These are phyloP conservation scores for Tenthredo notha DNA, from an alignment of 2,888 invertebrate species.

Conservation along the genomic window DNA sequence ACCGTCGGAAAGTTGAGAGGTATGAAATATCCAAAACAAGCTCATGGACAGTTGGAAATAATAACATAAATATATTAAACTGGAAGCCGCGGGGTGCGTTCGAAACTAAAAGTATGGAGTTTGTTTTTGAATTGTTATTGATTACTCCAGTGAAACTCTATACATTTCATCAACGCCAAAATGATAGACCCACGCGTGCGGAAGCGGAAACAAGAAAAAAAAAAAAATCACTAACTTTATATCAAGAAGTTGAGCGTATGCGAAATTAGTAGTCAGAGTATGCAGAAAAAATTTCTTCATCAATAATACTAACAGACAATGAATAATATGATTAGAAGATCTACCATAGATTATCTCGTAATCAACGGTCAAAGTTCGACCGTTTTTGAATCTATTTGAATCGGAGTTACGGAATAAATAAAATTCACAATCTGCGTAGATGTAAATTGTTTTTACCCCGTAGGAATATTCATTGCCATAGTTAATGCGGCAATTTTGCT, in stretches of 20 bases:
- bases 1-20: neutral
- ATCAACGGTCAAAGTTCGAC: neutral
- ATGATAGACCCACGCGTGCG: neutral
- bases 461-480: neutral
- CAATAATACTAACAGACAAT: neutral
- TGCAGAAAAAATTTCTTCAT: neutral
- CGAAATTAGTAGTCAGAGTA: too few relatives aligned
- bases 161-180: neutral
- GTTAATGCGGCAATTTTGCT: neutral
- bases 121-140: neutral
- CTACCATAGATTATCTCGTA: too few relatives aligned
- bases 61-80: neutral
- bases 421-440: neutral
- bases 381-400: constrained; percentile 10
- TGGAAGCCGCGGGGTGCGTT: neutral
- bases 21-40: neutral
- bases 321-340: neutral
- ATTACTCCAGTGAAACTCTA: neutral
- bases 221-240: neutral
- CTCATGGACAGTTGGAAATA: too few relatives aligned
- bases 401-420: neutral
- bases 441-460: neutral
- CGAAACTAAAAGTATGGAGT: neutral
- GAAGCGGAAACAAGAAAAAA: neutral
- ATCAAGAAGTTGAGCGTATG: neutral